phyloP scores from a whole-genome alignment of 2,113 vertebrate species.

The Puntigrus tetrazona region DNA sequence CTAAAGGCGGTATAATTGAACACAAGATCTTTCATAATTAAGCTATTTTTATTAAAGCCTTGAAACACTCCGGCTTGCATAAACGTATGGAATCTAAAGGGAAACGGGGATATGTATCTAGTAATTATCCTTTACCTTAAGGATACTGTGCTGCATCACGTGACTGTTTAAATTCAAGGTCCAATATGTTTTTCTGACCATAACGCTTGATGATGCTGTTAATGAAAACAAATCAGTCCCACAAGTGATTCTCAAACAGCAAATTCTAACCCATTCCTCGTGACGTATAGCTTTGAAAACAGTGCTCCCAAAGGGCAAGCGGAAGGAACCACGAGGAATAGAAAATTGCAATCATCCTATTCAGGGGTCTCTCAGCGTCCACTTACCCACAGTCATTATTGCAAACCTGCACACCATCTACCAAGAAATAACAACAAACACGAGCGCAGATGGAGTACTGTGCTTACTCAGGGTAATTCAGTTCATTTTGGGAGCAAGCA shows the following conservation, averaged over 20 bases:
- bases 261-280: not conserved
- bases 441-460: conserved; percentile 26
- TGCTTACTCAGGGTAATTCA: conserved; percentile 29
- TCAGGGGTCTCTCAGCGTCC: conserved; percentile 26
- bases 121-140: conserved; percentile 48
- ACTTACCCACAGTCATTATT: conserved; percentile 33
- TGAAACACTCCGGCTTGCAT: conserved; percentile 25
- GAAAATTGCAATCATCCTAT: not conserved
- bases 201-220: not conserved
- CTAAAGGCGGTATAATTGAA: conserved; percentile 51
- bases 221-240: conserved; percentile 5
- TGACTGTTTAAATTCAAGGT: conserved; percentile 15
- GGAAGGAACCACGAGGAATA: conserved; percentile 1
- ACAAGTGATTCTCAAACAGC: conserved; percentile 7
- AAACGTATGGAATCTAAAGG: conserved; percentile 41
- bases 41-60: conserved; percentile 52
- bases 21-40: conserved; percentile 38
- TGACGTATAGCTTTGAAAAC: not conserved
- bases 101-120: conserved; percentile 23
- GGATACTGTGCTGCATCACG: not conserved
- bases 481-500: conserved; percentile 26
- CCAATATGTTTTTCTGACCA: not conserved
- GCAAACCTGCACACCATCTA: not conserved
- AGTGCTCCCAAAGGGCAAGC: not conserved
- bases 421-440: conserved; percentile 16